Base-by-base conservation (phyloP, 2,888 invertebrate species). In the Drosophila setosimentum region DNA sequence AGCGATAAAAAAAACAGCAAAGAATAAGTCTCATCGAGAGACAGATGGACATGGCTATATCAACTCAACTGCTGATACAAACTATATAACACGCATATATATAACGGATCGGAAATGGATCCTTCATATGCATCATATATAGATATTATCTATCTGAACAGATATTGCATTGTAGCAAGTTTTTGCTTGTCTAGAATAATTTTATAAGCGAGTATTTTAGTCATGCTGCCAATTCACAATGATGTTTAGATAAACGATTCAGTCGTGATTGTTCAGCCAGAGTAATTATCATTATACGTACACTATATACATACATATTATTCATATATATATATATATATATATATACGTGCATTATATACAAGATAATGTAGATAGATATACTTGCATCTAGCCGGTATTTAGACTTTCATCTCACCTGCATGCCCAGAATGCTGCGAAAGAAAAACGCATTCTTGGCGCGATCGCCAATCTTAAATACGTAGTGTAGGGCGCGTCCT, bases 401-500 rank as follows among this genome's bases (percentile, higher is more conserved):
- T 55, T 35, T 27, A 49, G 32, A 7, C 33, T 16, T 62, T 55
- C 8, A 24, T 76, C 93, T 94, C 94, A 98, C 98, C 95, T 98
- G 96, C 99, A 99, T 99, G 76, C 98, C 98, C 42, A 99, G 94
- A 80, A 98, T 95, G 90, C 97, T 96, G 66, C 97, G 95, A 93
- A 97, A 99, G 94, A 99, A 99, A 91, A 96, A 95, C 1, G 96
- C 95, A 24, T 98, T 98, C 76, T 95, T 95, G 32, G 95, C 95
- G 72, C 99, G 95, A 91, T 99, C 97, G 0, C 97, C 97, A 81
- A 99, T 96, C 95, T 99, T 99, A 91, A 99, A 98, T 3, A 99
- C 99, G 94, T 96, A 99, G 94, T 99, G 99, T 72, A 99, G 94
- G 21, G 98, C 97, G 89, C 99, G 95, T 66, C 96, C 97, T 60